Conservation (phyloP, 2,888 invertebrate species). For the Lordiphosa andalusiaca region DNA sequence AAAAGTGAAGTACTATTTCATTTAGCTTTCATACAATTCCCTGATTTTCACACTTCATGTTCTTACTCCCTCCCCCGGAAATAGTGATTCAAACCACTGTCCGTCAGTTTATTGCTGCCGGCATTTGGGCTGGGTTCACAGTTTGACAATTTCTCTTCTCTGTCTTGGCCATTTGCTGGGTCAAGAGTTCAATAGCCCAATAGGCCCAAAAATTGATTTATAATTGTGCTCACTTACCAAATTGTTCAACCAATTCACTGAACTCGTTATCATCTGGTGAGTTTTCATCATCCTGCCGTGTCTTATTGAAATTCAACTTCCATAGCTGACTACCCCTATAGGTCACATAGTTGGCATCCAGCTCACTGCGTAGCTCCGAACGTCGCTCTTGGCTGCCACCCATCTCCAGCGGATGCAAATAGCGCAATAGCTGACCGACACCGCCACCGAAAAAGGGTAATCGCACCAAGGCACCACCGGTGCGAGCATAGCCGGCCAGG, state of each 20-base stretch:
- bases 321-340: constrained; percentile 75
- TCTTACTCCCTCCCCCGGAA: no score
- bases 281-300: constrained; percentile 38
- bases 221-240: constrained; percentile 56
- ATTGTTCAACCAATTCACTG: constrained; percentile 61
- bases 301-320: constrained; percentile 71
- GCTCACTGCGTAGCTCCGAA: constrained; percentile 68
- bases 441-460: constrained; percentile 72
- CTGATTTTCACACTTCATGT: no score
- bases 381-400: constrained; percentile 45
- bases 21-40: no score
- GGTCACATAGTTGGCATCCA: constrained; percentile 73
- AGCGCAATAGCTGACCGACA: constrained; percentile 66
- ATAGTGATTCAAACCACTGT: no score
- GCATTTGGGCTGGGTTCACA: neutral
- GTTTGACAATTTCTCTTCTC: constrained; percentile 22
- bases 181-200: constrained; percentile 4
- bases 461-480: constrained; percentile 77
- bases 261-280: constrained; percentile 46
- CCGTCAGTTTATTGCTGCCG: neutral
- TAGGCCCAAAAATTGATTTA: no score
- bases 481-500: constrained; percentile 61
- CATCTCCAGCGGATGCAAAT: constrained; percentile 55
- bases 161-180: constrained; percentile 1
- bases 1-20: no score